Conservation (phyloP, 2,113 vertebrate genomes). For the Paradisaea rubra region DNA sequence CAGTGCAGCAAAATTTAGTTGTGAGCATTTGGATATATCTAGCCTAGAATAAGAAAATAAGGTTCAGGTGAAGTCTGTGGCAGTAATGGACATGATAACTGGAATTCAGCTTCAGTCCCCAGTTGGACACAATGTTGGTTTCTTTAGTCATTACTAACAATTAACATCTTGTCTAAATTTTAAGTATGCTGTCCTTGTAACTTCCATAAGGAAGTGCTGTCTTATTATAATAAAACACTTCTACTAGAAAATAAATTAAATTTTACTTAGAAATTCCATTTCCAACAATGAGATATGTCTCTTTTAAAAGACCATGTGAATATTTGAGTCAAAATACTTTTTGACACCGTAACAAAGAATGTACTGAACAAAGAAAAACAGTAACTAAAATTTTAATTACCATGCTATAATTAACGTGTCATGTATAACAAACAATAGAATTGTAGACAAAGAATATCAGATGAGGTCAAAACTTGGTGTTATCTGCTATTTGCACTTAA, state of each 20-base stretch:
- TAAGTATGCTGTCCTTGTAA: not conserved
- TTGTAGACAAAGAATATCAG: not conserved
- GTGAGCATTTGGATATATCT: not conserved
- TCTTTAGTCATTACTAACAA: not conserved
- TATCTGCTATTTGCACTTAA: not conserved
- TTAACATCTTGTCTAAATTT: not conserved
- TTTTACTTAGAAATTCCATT: not conserved
- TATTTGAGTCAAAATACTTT: not conserved
- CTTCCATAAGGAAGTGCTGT: not conserved
- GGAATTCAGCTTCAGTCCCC: not conserved
- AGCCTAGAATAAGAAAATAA: not conserved
- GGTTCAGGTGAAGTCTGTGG: not conserved
- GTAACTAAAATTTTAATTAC: constrained; percentile 37
- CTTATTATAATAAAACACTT: not conserved
- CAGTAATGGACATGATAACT: not conserved
- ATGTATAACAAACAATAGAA: not conserved
- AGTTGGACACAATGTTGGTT: fast-evolving
- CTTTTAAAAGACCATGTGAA: not conserved
- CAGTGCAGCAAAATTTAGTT: not conserved
- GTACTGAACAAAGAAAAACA: not conserved
- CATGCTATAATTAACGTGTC: not conserved
- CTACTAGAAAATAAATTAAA: not conserved
- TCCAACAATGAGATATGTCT: not conserved
- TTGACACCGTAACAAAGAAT: not conserved
- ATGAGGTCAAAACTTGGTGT: not conserved